Evolutionary conservation across 1,140 invertebrate genomes (phyloP), one percentile per base, ranked within the genome.

Genomic region (Brachionus rotundiformis): DNA sequence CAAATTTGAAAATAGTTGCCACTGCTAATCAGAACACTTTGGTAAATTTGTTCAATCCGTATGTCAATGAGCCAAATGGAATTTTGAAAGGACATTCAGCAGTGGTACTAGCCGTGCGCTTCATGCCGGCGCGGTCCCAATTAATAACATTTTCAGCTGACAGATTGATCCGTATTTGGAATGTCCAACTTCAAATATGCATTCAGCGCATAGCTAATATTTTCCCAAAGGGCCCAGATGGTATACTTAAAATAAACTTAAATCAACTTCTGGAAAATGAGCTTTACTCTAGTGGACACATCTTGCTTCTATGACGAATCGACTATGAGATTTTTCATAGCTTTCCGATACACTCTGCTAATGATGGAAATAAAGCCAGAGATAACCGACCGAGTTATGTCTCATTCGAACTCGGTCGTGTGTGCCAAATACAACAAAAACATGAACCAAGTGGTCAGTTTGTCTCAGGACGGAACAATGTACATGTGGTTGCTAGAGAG

Each of bases 101-200:
- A 8, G 84, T 85, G 76, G 87, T 88, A 8, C 82, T 87, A 44
- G 84, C 86, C 49, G 87, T 87, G 7, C 85, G 87, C 83, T 88
- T 88, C 82, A 86, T 86, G 82, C 85, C 84, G 13, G 84, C 80
- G 33, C 82, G 86, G 0, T 84, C 84, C 71, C 88, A 87, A 82
- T 84, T 88, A 3, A 85, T 88, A 65, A 87, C 86, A 41, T 88
- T 88, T 81, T 88, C 87, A 31, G 88, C 88, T 63, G 87, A 88
- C 81, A 88, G 88, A 83, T 85, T 87, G 0, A 80, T 88, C 7
- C 84, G 88, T 7, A 87, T 88, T 71, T 88, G 88, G 88, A 87
- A 88, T 61, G 86, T 88, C 0, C 86, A 87, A 82, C 82, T 88
- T n/a, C 87, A 88, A 54, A 68, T 71, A 44, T 75, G 65, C 25